Base-by-base conservation (phyloP, 2,888 invertebrate genomes). In the Perizoma flavofasciatum region DNA sequence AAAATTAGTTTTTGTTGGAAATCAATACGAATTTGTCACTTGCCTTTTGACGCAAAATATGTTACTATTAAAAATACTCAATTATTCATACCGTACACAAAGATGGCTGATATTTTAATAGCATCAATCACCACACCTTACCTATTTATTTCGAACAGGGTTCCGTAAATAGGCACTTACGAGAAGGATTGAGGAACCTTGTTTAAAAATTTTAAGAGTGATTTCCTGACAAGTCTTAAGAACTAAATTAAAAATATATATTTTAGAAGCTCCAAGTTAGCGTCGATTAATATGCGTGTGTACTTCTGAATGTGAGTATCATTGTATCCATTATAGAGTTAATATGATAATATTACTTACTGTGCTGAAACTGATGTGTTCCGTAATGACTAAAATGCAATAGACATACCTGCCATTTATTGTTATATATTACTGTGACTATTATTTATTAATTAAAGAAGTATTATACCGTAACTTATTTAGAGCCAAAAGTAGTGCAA, bases 321-420 rank as follows among this genome's bases (percentile, higher is more conserved):
- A 41, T 37, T 48, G 35, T 58, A 59, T 55, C 45, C 49, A 54
- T 55, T 39, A 39, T 61, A 53, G 59, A 63, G 60, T 64, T 48
- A 47, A 51, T 49, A 53, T 39, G 33, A 63, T 63, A 60, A 62
- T 69, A 53, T 53, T 64, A 68, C 67, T 61, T 73, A 59, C 61
- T 62, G 68, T 55, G 71, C 76, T 77, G 77, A 79, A 81, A 84
- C 75, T 74, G 74, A 85, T 83, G 84, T 86, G 85, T 87, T 88
- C 85, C 78, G 73, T 76, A 83, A 82, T 79, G 82, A 86, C 81
- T 85, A 79, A 74, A 83, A 84, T 83, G 81, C 82, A 85, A 87
- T 85, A 86, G 82, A 78, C 72, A 79, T 78, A 83, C 78, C 82
- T 82, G 83, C 83, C 82, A 83, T 82, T 53, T 78, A 75, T 82